These are phyloP conservation scores for Larimichthys polyactis DNA, from an alignment of 2,113 vertebrate genomes.

Conservation along the genomic window DNA sequence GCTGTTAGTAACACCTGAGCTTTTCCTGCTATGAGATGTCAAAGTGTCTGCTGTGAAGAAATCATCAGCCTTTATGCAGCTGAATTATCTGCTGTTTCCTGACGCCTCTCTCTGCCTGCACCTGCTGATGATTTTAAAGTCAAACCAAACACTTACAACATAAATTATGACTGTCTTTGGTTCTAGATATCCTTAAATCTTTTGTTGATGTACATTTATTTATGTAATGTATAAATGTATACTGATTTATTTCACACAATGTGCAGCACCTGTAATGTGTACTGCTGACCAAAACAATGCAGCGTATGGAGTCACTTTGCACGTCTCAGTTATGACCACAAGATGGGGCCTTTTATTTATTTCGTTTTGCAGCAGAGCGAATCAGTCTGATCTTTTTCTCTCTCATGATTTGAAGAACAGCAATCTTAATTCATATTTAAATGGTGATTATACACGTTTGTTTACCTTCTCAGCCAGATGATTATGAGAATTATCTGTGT, in stretches of 20 bases:
- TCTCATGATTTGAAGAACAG: not conserved
- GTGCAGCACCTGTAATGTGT: not conserved
- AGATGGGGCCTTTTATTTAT: slow-evolving; percentile 57
- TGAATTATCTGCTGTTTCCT: not conserved
- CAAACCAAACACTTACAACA: not conserved
- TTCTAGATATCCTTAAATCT: too few relatives aligned
- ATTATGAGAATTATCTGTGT: not conserved
- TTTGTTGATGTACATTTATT: not conserved
- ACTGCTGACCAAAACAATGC: not conserved
- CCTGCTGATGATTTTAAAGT: not conserved
- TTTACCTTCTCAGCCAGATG: not conserved
- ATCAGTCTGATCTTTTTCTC: not conserved
- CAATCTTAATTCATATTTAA: not conserved
- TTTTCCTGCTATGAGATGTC: not conserved
- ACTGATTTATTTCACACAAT: not conserved
- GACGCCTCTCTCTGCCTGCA: not conserved
- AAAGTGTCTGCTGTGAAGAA: not conserved
- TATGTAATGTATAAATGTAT: too few relatives aligned
- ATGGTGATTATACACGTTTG: not conserved
- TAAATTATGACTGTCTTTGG: not conserved
- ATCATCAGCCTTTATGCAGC: not conserved
- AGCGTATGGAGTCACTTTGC: not conserved
- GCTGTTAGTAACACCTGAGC: not conserved
- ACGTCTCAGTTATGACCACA: slow-evolving; percentile 36
- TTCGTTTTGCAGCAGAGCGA: slow-evolving; percentile 3